Conservation (phyloP, 1,140 invertebrate species). For the Ceratosolen solmsi region DNA sequence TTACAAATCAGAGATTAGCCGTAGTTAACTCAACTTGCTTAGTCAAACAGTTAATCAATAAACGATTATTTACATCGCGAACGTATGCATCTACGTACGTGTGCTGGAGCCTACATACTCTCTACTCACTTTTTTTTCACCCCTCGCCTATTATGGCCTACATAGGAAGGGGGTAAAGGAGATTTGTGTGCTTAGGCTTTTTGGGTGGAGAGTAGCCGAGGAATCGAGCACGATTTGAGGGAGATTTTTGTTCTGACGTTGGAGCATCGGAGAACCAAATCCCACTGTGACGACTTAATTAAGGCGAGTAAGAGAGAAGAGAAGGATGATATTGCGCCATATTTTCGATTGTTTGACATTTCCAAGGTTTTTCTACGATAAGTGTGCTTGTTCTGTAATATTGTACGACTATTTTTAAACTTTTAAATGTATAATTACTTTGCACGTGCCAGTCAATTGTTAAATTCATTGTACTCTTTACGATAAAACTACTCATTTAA, state of each 20-base stretch:
- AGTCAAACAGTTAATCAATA: slow-evolving; percentile 75
- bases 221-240: not conserved
- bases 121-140: not conserved
- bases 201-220: not conserved
- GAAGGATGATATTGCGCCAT: not conserved
- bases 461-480: too few relatives aligned
- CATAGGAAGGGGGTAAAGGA: not conserved
- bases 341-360: not conserved
- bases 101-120: not conserved
- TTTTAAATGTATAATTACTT: too few relatives aligned
- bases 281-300: not conserved
- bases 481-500: too few relatives aligned
- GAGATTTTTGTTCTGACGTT: not conserved
- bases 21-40: slow-evolving; percentile 74
- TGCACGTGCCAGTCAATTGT: too few relatives aligned
- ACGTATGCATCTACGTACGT: slow-evolving; percentile 1
- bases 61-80: slow-evolving; percentile 68
- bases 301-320: not conserved
- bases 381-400: too few relatives aligned
- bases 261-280: not conserved
- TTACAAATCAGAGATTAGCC: slow-evolving; percentile 75
- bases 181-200: not conserved
- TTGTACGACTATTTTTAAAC: too few relatives aligned
- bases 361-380: too few relatives aligned
- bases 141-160: not conserved